Evolutionary conservation across 2,113 vertebrate genomes (phyloP), one percentile per base, ranked within the genome.

Genomic region (Aphyosemion australe): DNA sequence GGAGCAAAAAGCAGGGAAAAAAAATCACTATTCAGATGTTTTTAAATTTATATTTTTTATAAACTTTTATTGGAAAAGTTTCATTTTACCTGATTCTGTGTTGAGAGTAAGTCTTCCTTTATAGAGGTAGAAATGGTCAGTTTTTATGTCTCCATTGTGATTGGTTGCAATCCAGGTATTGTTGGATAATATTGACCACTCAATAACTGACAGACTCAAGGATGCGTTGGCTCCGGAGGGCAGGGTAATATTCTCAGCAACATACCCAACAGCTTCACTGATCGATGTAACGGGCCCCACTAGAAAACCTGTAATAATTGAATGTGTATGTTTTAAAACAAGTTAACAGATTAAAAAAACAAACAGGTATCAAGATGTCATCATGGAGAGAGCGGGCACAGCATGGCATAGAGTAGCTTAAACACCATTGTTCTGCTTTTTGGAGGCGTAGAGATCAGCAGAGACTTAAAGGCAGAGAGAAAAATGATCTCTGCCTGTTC

Each of bases 101-200:
- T 78, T 34, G 1, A 92, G 76, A 0, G 0, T 0, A 18, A 92
- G 75, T 55, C 89, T 73, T 0, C 45, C 51, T 14, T 5, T 0
- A 6, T 71, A 78, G 6, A 1, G 66, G 2, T 0, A 0, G 2
- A 74, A 0, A 3, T 12, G 18, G 0, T 58, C 0, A 0, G 11
- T 3, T 0, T 26, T 58, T 2, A 0, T 0, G 0, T 0, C 0
- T 0, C 0, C 1, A 0, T 0, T 0, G 0, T 0, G 2, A 8
- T n/a, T 61, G 0, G 61, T 74, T 4, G 84, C 87, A 0, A 92
- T 90, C 42, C 1, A 84, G 0, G 88, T 92, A 9, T 0, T 45
- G 80, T 92, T 91, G 1, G 2, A 0, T 0, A 61, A 83, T 18
- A 88, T 61, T 5, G 76, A 84, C 89, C 91, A 92, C 1, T 65